A percentile compares a stretch with the other conserved stretches of the same genome.
These are phyloP conservation scores for Melipona beecheii DNA, from an alignment of 2,888 invertebrate species.

Conservation along the genomic window DNA sequence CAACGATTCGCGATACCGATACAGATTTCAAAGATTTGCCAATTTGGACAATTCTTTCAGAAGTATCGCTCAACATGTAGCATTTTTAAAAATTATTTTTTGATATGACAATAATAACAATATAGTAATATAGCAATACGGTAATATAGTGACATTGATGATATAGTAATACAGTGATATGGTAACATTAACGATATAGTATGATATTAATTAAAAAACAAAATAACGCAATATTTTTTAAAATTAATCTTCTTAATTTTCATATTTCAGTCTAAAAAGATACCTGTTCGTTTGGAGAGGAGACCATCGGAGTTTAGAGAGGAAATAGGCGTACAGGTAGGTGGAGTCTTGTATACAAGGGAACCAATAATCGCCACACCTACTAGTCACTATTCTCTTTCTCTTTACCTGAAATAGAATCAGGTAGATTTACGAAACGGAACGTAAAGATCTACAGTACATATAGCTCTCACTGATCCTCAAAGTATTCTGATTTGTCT, in stretches of 20 bases:
- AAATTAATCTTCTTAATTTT: background rate
- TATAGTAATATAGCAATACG: background rate
- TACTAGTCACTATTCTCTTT: slow-evolving; percentile 66
- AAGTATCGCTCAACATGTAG: too few species aligned
- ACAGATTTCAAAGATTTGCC: background rate
- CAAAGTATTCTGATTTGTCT: background rate
- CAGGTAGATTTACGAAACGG: background rate
- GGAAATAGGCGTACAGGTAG: slow-evolving; percentile 70
- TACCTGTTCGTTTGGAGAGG: background rate
- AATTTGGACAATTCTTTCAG: background rate
- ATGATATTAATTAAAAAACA: too few species aligned
- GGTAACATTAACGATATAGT: too few species aligned
- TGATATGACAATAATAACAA: background rate
- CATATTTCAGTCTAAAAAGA: background rate
- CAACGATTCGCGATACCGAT: background rate
- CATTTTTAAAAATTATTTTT: background rate
- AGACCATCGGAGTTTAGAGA: slow-evolving; percentile 30
- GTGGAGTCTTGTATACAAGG: slow-evolving; percentile 69
- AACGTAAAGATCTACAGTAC: background rate
- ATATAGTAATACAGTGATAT: too few species aligned
- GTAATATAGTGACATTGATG: too few species aligned
- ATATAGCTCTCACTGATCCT: background rate
- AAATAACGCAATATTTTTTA: too few species aligned
- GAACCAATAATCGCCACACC: slow-evolving; percentile 70
- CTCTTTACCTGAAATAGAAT: slow-evolving; percentile 50